These are phyloP conservation scores for Drosophila prosaltans DNA, from an alignment of 1,140 invertebrate genomes.

Conservation along the genomic window DNA sequence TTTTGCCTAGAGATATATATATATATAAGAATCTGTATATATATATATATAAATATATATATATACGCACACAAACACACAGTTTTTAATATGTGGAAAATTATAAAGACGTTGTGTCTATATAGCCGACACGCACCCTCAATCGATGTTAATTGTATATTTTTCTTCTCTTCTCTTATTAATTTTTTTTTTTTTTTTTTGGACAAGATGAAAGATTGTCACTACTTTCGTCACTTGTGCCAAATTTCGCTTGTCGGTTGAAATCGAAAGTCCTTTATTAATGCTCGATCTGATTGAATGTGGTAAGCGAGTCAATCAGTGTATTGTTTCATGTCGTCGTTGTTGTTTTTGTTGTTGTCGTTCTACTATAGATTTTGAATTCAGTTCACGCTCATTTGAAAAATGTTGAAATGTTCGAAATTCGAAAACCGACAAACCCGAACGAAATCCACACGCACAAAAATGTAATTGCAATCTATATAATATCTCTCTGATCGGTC, in stretches of 20 bases:
- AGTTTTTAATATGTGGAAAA: constrained; percentile 13
- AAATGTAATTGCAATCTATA: constrained; percentile 12
- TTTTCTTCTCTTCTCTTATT: not conserved
- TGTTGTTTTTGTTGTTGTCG: not conserved
- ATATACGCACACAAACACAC: constrained; percentile 46
- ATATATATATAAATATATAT: constrained; percentile 23
- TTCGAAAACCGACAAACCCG: constrained; percentile 11
- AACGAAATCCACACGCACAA: constrained; percentile 8
- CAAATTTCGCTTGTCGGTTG: not conserved
- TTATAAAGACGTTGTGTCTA: constrained; percentile 8
- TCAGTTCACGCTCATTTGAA: constrained; percentile 13
- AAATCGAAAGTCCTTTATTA: constrained; percentile 11
- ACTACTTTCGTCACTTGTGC: not conserved
- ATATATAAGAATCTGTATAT: constrained; percentile 30
- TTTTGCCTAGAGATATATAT: constrained; percentile 68
- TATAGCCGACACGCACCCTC: constrained; percentile 1
- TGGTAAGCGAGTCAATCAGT: constrained; percentile 5
- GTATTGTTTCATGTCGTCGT: constrained; percentile 1
- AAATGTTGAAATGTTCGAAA: constrained; percentile 10
- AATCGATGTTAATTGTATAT: constrained; percentile 12
- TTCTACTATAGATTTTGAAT: constrained; percentile 9
- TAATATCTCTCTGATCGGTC: constrained; percentile 8
- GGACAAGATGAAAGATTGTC: not conserved
- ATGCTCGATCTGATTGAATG: not conserved
- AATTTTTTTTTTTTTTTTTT: not conserved